Evolutionary conservation across 2,113 vertebrate species (phyloP).

Genomic region (Nothobranchius kuhntae): DNA sequence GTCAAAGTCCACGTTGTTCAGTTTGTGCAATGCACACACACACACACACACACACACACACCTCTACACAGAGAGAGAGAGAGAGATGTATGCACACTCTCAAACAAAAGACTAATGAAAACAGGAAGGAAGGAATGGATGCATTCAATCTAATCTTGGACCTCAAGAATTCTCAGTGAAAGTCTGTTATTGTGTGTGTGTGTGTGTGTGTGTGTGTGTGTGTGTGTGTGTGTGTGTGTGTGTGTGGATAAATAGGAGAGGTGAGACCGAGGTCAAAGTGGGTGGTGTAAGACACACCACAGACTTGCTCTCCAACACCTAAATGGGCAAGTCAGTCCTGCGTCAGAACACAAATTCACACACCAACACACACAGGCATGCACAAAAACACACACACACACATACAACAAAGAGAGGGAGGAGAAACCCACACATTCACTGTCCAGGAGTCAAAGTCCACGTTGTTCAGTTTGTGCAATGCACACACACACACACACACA

Average conservation of each 20-base stretch:
- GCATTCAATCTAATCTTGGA: slow-evolving; percentile 38
- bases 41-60: too few relatives aligned
- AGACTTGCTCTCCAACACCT: slow-evolving; percentile 20
- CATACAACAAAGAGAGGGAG: slow-evolving; percentile 2
- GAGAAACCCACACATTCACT: slow-evolving; percentile 18
- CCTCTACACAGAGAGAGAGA: too few relatives aligned
- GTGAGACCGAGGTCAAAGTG: slow-evolving; percentile 54
- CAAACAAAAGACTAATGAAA: slow-evolving; percentile 27
- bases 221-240: slow-evolving; percentile 28
- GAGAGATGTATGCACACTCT: background rate
- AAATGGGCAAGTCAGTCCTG: slow-evolving; percentile 30
- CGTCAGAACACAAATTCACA: slow-evolving; percentile 29
- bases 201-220: slow-evolving; percentile 1
- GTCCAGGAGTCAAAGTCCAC: slow-evolving; percentile 25
- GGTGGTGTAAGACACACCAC: slow-evolving; percentile 35
- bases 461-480: slow-evolving; percentile 4
- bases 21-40: background rate
- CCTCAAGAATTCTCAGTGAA: slow-evolving; percentile 29
- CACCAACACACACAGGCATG: slow-evolving; percentile 20
- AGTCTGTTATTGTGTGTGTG: slow-evolving; percentile 29
- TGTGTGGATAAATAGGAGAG: slow-evolving; percentile 51
- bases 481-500: background rate
- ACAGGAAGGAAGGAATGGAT: slow-evolving; percentile 53
- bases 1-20: slow-evolving; percentile 29
- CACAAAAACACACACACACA: slow-evolving; percentile 3